phyloP scores from a whole-genome alignment of 2,888 invertebrate genomes.

The Apamea epomidion region DNA sequence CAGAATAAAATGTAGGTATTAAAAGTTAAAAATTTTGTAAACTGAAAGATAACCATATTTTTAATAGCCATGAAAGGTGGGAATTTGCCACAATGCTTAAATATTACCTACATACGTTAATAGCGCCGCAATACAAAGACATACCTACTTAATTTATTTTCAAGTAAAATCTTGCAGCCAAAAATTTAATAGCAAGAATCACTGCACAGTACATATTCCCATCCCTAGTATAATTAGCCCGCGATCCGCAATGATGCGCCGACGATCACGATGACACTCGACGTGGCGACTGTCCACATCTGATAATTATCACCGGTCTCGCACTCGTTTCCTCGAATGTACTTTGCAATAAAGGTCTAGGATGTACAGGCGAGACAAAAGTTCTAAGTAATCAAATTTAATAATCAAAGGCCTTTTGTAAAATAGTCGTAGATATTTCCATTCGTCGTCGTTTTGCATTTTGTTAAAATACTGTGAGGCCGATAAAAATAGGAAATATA shows the following conservation, averaged over 20 bases:
- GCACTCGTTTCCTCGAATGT: slow-evolving; percentile 76
- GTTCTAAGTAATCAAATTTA: neutral
- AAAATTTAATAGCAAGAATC: slow-evolving; percentile 1
- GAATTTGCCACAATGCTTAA: neutral
- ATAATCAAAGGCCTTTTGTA: neutral
- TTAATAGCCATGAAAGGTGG: neutral
- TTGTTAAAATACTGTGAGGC: too few species aligned
- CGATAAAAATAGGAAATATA: neutral
- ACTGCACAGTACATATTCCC: slow-evolving; percentile 11
- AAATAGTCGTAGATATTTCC: neutral
- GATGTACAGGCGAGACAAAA: slow-evolving; percentile 64
- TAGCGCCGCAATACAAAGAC: neutral
- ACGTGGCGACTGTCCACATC: slow-evolving; percentile 57
- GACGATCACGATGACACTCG: slow-evolving; percentile 51
- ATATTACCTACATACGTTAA: neutral
- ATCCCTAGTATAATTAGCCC: slow-evolving; percentile 64
- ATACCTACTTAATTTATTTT: neutral
- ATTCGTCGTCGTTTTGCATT: neutral
- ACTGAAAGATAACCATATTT: neutral
- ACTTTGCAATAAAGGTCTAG: slow-evolving; percentile 70
- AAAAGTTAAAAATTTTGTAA: neutral
- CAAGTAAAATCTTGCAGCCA: neutral
- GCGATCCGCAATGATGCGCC: slow-evolving; percentile 59
- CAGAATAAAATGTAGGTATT: neutral
- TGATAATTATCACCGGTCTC: slow-evolving; percentile 64